A percentile compares a stretch with the other conserved stretches of the same genome.
phyloP scores from a whole-genome alignment of 2,888 invertebrate species.

The Trilocha varians region DNA sequence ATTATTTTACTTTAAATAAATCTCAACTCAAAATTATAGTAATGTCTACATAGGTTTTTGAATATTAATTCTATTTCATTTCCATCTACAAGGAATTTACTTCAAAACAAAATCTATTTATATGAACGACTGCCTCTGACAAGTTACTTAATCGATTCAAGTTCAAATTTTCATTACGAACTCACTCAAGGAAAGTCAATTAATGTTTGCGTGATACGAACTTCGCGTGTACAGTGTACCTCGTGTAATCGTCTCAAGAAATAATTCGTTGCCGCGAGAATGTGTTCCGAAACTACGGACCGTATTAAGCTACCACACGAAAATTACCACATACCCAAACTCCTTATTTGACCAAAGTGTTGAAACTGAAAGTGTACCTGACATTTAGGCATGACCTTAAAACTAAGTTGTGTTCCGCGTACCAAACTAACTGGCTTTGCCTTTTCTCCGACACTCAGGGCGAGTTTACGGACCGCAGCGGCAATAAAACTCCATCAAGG shows the following conservation, averaged over 20 bases:
- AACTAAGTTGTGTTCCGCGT: slow-evolving; percentile 35
- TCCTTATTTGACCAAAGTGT: slow-evolving; percentile 1
- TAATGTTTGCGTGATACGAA: not conserved
- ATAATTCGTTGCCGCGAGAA: not conserved
- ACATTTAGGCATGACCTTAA: slow-evolving; percentile 4
- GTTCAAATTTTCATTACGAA: not conserved
- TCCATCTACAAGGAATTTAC: no score
- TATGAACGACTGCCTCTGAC: not conserved
- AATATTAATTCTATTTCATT: no score
- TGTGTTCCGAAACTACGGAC: not conserved
- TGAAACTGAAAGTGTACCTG: not conserved
- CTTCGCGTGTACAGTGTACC: not conserved
- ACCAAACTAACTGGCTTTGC: slow-evolving; percentile 26
- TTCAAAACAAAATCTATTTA: no score
- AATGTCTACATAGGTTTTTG: no score
- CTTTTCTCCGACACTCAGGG: slow-evolving; percentile 28
- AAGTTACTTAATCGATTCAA: not conserved
- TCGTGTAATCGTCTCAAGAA: not conserved
- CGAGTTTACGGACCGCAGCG: slow-evolving; percentile 43
- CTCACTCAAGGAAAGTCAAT: not conserved
- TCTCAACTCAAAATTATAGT: no score
- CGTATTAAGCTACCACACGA: no score
- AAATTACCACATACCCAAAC: no score
- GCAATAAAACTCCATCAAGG: slow-evolving; percentile 54
- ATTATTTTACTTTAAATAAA: no score